A percentile compares a stretch with the other conserved stretches of the same genome.
Evolutionary conservation across 2,888 invertebrate species (phyloP).

Genomic region (Strigamia crassipes): DNA sequence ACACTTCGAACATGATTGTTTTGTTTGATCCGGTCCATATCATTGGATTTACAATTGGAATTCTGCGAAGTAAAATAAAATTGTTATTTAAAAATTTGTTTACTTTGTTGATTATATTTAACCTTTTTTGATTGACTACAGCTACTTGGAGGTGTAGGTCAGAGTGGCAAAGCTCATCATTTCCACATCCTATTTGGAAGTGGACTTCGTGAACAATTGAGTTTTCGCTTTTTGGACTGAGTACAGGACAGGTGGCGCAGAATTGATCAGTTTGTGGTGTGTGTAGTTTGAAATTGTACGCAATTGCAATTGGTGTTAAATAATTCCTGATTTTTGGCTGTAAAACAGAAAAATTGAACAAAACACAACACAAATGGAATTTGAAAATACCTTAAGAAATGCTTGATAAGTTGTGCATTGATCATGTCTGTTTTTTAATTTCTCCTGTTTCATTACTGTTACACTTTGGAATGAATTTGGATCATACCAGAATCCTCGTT

Average conservation of each 20-base stretch:
- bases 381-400: neutral
- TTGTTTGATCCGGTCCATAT: neutral
- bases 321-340: neutral
- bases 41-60: neutral
- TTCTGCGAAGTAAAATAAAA: neutral
- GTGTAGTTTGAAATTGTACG: neutral
- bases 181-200: neutral
- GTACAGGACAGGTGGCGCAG: slow-evolving; percentile 7
- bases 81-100: neutral
- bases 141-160: neutral
- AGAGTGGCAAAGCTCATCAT: neutral
- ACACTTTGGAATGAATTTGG: neutral
- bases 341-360: neutral
- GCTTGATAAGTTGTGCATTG: neutral
- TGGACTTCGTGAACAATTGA: neutral
- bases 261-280: neutral
- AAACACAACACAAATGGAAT: too few relatives aligned
- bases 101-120: neutral
- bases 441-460: neutral
- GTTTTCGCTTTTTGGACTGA: neutral
- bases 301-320: neutral
- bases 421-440: neutral
- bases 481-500: neutral
- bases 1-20: neutral
- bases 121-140: neutral